Evolutionary conservation across 2,888 invertebrate species (phyloP).

Genomic region (Hypomecis atomaria): DNA sequence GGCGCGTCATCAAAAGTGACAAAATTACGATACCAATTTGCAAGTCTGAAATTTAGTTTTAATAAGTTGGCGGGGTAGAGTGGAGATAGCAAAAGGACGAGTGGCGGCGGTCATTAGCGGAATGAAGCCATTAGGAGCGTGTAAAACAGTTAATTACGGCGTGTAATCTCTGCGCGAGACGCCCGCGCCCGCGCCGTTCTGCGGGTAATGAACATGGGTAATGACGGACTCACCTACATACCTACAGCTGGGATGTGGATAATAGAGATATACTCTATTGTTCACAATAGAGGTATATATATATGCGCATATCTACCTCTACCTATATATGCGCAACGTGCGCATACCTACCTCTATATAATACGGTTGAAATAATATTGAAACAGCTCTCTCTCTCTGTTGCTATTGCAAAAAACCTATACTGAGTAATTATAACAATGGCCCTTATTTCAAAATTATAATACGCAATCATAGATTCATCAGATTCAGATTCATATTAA

Average conservation of each 20-base stretch:
- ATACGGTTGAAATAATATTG: not conserved
- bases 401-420: slow-evolving; percentile 1
- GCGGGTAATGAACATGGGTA: slow-evolving; percentile 58
- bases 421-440: slow-evolving; percentile 17
- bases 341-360: no score
- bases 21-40: slow-evolving; percentile 18
- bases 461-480: slow-evolving; percentile 23
- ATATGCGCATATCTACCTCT: no score
- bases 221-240: slow-evolving; percentile 39
- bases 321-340: no score
- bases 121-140: slow-evolving; percentile 80
- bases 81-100: slow-evolving; percentile 60
- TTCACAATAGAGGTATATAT: no score
- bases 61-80: slow-evolving; percentile 19
- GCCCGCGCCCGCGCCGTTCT: slow-evolving; percentile 43
- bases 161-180: slow-evolving; percentile 63
- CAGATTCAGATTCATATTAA: slow-evolving; percentile 29
- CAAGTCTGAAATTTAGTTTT: slow-evolving; percentile 18
- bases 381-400: slow-evolving; percentile 5
- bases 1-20: slow-evolving; percentile 10
- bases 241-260: not conserved
- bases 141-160: slow-evolving; percentile 81
- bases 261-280: not conserved
- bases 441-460: slow-evolving; percentile 7
- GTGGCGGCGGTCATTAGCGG: slow-evolving; percentile 74